These are phyloP conservation scores for Aspidoscelis tigris DNA, from an alignment of 2,113 vertebrate genomes.

Conservation along the genomic window DNA sequence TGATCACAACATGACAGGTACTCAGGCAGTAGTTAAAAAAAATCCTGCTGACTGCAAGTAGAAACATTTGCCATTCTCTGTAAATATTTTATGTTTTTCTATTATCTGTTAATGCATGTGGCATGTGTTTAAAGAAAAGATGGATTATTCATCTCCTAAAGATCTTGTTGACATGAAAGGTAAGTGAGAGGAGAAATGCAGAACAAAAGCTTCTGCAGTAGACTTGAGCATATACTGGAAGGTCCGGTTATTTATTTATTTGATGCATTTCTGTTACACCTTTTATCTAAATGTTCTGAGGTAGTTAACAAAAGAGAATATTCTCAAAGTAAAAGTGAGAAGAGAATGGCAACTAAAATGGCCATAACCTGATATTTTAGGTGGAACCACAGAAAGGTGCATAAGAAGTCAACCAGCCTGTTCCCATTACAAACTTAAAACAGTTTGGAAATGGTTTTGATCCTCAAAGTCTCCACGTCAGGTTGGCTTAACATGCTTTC, in stretches of 20 bases:
- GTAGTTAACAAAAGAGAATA: too few relatives aligned
- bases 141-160: not conserved
- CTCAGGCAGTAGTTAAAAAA: not conserved
- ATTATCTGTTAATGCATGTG: not conserved
- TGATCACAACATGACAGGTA: not conserved
- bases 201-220: not conserved
- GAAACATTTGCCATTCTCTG: accelerated
- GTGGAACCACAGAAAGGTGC: too few relatives aligned
- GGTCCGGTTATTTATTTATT: not conserved
- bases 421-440: too few relatives aligned
- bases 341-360: not conserved
- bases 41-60: not conserved
- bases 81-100: constrained; percentile 8
- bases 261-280: too few relatives aligned
- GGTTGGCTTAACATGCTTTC: too few relatives aligned
- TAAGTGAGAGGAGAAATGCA: not conserved
- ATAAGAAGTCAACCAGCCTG: too few relatives aligned
- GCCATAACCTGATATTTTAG: not conserved
- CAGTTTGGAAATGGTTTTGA: too few relatives aligned
- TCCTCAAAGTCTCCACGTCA: too few relatives aligned
- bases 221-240: not conserved
- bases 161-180: not conserved
- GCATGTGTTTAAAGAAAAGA: not conserved
- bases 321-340: not conserved
- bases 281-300: too few relatives aligned